Evolutionary conservation across 2,888 invertebrate genomes (phyloP).

Genomic region (Caenorhabditis auriculariae): DNA sequence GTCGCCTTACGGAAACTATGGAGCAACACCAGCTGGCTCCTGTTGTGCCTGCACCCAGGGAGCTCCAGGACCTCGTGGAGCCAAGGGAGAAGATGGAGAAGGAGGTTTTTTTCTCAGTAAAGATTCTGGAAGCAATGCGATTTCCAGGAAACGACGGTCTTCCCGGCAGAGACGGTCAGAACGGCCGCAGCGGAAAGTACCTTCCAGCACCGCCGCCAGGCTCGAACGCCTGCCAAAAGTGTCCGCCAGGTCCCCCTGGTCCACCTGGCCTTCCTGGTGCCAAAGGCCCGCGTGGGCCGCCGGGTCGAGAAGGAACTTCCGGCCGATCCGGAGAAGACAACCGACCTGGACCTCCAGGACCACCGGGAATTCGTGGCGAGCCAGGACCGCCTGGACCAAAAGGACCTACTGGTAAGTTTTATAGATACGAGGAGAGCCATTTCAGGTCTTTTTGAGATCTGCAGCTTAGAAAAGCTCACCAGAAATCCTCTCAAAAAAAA

Average conservation of each 20-base stretch:
- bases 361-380: constrained; percentile 52
- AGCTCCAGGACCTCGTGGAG: constrained; percentile 50
- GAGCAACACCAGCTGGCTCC: constrained; percentile 37
- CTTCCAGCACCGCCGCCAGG: constrained; percentile 48
- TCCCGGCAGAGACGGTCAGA: constrained; percentile 37
- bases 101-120: no score
- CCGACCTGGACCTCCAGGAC: constrained; percentile 59
- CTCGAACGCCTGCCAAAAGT: constrained; percentile 49
- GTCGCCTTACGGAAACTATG: constrained; percentile 37
- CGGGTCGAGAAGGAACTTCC: constrained; percentile 34
- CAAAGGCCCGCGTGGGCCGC: constrained; percentile 53
- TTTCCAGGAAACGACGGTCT: constrained; percentile 37
- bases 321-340: constrained; percentile 54
- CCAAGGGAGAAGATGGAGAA: constrained; percentile 44
- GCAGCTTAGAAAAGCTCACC: no score
- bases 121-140: no score
- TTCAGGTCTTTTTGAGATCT: no score
- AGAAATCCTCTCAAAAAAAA: no score
- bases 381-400: constrained; percentile 51
- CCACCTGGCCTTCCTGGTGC: constrained; percentile 56
- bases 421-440: constrained; percentile 27
- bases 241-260: constrained; percentile 52
- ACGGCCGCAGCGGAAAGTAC: constrained; percentile 40
- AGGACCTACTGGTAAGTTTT: constrained; percentile 51
- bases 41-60: constrained; percentile 62